phyloP scores from a whole-genome alignment of 2,888 invertebrate genomes.

The Hesperia comma region DNA sequence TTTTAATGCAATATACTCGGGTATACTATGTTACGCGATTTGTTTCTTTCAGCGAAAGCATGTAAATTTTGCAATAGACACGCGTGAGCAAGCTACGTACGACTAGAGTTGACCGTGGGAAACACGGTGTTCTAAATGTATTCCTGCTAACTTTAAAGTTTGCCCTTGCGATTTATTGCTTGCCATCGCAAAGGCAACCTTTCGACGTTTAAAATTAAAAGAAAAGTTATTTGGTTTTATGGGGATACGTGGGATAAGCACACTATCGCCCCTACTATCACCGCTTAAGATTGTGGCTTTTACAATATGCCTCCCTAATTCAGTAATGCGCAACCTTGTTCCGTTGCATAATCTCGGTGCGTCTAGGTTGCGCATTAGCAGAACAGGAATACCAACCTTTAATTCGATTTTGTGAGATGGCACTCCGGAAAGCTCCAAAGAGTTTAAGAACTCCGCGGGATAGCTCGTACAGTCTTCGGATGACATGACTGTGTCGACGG shows the following conservation, averaged over 20 bases:
- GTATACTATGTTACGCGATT: too few species aligned
- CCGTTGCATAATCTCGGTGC: slow-evolving; percentile 44
- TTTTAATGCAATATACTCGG: too few species aligned
- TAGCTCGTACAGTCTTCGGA: too few species aligned
- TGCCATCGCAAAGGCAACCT: too few species aligned
- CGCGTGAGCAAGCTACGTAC: slow-evolving; percentile 49
- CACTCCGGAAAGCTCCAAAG: too few species aligned
- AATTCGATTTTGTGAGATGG: too few species aligned
- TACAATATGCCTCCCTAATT: slow-evolving; percentile 43
- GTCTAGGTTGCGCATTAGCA: slow-evolving; percentile 34
- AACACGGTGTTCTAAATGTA: slow-evolving; percentile 41
- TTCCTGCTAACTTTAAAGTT: too few species aligned
- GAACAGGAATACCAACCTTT: slow-evolving; percentile 36
- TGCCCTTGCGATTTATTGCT: too few species aligned
- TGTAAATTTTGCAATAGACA: slow-evolving; percentile 16
- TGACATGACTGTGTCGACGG: too few species aligned
- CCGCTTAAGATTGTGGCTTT: slow-evolving; percentile 43
- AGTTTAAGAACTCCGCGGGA: slow-evolving; percentile 4
- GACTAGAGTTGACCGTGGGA: slow-evolving; percentile 36
- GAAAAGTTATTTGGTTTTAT: too few species aligned
- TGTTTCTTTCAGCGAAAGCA: neutral
- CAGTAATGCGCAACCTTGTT: slow-evolving; percentile 39
- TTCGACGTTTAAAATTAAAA: too few species aligned
- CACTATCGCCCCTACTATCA: slow-evolving; percentile 41
- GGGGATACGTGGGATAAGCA: too few species aligned